These are phyloP conservation scores for Papilio glaucus DNA, from an alignment of 1,140 invertebrate genomes.

Conservation along the genomic window DNA sequence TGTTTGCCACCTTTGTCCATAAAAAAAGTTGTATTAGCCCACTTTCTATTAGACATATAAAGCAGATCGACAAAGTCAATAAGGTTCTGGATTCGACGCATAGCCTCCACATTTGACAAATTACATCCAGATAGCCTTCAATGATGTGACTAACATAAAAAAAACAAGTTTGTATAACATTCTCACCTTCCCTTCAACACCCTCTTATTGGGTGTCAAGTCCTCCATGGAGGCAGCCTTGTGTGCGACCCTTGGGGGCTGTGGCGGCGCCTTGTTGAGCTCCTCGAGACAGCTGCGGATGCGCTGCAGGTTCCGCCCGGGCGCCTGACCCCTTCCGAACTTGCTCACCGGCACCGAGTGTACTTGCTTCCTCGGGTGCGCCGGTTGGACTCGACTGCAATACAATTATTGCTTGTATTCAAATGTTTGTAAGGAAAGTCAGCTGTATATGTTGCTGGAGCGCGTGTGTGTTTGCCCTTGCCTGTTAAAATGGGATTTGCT, in stretches of 20 bases:
- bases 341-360: constrained; percentile 68
- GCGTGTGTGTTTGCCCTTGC: too few species aligned
- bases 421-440: too few species aligned
- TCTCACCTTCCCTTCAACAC: constrained; percentile 65
- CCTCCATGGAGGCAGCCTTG: constrained; percentile 74
- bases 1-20: too few species aligned
- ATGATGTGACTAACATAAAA: not conserved
- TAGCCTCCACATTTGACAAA: too few species aligned
- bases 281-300: constrained; percentile 65
- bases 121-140: too few species aligned
- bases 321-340: constrained; percentile 56
- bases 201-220: constrained; percentile 68
- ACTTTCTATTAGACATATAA: too few species aligned
- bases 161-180: constrained; percentile 5
- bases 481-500: too few species aligned
- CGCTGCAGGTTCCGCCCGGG: constrained; percentile 60
- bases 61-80: too few species aligned
- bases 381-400: constrained; percentile 56
- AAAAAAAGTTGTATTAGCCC: too few species aligned
- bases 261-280: constrained; percentile 41
- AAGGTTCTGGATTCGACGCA: too few species aligned
- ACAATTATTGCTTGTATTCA: not conserved
- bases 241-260: constrained; percentile 50
- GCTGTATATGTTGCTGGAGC: too few species aligned
- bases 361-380: constrained; percentile 66